These are phyloP conservation scores for Rhynchophorus ferrugineus DNA, from an alignment of 1,140 invertebrate species.

Conservation along the genomic window DNA sequence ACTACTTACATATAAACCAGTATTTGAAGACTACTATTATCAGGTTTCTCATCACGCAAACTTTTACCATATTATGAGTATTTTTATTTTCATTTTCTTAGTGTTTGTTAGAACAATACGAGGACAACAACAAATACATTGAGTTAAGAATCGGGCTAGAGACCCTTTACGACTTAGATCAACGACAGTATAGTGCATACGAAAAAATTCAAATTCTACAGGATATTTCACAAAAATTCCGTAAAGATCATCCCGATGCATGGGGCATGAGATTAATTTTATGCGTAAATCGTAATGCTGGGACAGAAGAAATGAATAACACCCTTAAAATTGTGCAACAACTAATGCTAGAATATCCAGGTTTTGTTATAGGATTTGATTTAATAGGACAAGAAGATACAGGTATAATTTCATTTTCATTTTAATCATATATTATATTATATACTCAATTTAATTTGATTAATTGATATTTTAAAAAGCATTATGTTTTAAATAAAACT, in stretches of 20 bases:
- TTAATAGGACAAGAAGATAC: conserved; percentile 68
- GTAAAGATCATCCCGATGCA: conserved; percentile 51
- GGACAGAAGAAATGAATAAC: conserved; percentile 28
- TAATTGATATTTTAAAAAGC: too few relatives aligned
- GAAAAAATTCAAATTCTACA: conserved; percentile 45
- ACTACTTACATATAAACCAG: conserved; percentile 59
- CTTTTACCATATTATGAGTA: too few relatives aligned
- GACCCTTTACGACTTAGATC: conserved; percentile 46
- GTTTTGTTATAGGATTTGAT: conserved; percentile 68
- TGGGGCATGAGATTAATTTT: conserved; percentile 58
- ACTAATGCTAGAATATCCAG: conserved; percentile 41
- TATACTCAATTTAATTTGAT: too few relatives aligned
- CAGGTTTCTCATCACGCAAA: conserved; percentile 49
- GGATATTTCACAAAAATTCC: conserved; percentile 44
- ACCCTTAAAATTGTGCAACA: conserved; percentile 42
- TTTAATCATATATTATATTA: too few relatives aligned
- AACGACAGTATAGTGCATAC: conserved; percentile 37
- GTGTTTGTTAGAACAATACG: conserved; percentile 48
- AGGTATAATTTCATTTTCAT: conserved; percentile 49
- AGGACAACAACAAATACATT: conserved; percentile 73
- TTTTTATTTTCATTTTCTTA: conserved; percentile 43
- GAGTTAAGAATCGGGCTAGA: conserved; percentile 56
- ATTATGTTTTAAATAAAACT: too few relatives aligned
- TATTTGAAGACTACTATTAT: conserved; percentile 66
- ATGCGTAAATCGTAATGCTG: conserved; percentile 43